A percentile compares a stretch with the other conserved stretches of the same genome.
phyloP scores from a whole-genome alignment of 64 coral and sea anemone genomes.

The Stichodactyla helianthus region DNA sequence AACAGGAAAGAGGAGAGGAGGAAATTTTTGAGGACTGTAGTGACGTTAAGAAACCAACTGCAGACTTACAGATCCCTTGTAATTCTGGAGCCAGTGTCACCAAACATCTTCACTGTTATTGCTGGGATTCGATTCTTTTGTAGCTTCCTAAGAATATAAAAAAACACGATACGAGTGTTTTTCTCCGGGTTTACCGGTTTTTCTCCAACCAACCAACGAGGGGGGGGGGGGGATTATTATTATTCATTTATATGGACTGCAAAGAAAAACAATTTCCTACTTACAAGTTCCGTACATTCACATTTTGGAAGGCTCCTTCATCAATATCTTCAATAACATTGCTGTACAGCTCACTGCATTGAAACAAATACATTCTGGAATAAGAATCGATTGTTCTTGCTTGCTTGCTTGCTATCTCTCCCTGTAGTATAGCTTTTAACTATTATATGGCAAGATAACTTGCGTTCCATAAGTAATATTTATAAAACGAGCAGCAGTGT shows the following conservation, averaged over 20 bases:
- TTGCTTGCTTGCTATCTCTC: too few species aligned
- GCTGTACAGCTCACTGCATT: conserved; percentile 44
- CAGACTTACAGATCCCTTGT: conserved; percentile 26
- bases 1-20: neutral
- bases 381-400: too few species aligned
- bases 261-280: neutral
- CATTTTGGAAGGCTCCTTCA: conserved; percentile 60
- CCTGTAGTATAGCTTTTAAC: too few species aligned
- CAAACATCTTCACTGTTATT: conserved; percentile 61
- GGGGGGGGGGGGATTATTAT: too few species aligned
- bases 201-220: too few species aligned
- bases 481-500: too few species aligned
- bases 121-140: conserved; percentile 26
- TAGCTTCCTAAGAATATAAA: conserved; percentile 4
- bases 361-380: neutral
- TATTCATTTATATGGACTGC: too few species aligned
- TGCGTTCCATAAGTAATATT: too few species aligned
- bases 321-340: conserved; percentile 64
- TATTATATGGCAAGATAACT: too few species aligned
- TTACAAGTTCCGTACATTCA: conserved; percentile 23
- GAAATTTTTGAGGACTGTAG: neutral
- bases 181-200: too few species aligned
- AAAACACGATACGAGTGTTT: neutral
- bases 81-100: conserved; percentile 40
- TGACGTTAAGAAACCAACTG: neutral